Evolutionary conservation across 2,888 invertebrate species (phyloP).

Genomic region (Antheraea assamensis): DNA sequence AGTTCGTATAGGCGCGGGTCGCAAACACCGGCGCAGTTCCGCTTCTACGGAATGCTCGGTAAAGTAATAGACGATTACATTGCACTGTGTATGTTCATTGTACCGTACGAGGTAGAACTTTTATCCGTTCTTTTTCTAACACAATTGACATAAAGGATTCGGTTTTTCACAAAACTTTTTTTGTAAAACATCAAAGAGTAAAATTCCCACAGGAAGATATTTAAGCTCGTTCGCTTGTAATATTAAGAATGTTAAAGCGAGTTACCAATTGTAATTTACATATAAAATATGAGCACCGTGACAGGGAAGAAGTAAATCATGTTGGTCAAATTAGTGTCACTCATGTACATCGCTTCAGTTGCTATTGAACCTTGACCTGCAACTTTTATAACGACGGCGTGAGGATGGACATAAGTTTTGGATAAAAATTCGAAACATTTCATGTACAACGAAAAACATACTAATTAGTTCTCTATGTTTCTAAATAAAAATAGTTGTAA

Average conservation of each 20-base stretch:
- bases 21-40: constrained; percentile 64
- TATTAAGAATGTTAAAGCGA: not conserved
- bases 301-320: not conserved
- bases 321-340: not conserved
- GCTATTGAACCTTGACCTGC: not conserved
- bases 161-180: not conserved
- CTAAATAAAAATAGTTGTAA: no score
- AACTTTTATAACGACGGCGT: no score
- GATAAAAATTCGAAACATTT: no score
- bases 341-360: not conserved
- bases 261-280: no score
- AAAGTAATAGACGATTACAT: constrained; percentile 34
- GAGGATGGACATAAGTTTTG: no score
- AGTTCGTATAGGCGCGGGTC: constrained; percentile 68
- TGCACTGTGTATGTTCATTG: constrained; percentile 12
- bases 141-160: not conserved
- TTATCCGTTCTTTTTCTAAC: not conserved
- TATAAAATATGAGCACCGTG: no score
- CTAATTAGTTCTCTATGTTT: no score
- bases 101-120: not conserved
- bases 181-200: not conserved
- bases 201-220: not conserved
- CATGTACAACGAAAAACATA: no score
- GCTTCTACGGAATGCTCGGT: constrained; percentile 49
- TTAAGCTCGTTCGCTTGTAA: not conserved